Evolutionary conservation across 2,113 vertebrate genomes (phyloP), one percentile per base, ranked within the genome.

Genomic region (Xiphophorus couchianus): DNA sequence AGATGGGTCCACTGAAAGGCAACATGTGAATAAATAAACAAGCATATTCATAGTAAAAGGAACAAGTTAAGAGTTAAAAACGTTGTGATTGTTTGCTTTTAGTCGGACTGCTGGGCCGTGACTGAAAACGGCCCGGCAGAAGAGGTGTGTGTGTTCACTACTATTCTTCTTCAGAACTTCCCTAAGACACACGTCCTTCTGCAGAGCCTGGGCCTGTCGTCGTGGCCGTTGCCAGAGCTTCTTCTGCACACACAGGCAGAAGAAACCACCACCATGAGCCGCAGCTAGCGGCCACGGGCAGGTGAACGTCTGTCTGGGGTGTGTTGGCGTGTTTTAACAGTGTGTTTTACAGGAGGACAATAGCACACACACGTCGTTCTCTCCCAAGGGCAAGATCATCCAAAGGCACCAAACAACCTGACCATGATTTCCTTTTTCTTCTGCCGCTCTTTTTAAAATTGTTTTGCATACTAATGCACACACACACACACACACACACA

Each of bases 351-450:
- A 78, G 71, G 28, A 75, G 84, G 86, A 90, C 83, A 92, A 86
- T 84, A 68, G 66, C 7, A 62, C 35, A 74, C 30, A 60, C 71
- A 69, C 66, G 69, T n/a, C 74, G 48, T 22, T 29, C n/a, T 62
- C 80, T 91, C 86, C 90, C 84, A 69, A 82, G 88, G 90, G 88
- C 87, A 90, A 92, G 89, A 91, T 88, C 88, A 86, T 87, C 78
- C 88, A 92, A 90, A 91, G 90, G 90, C 91, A 90, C 84, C 69
- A 85, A 91, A 87, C 84, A 89, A 84, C 84, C 81, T 78, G 82
- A 80, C 73, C 61, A 58, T 74, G 75, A 68, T 42, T 44, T 67
- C 60, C 29, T 27, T 44, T 51, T 25, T 54, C 19, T 42, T n/a
- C 72, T 69, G 58, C 19, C 65, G 60, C 25, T 70, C 67, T 79